Evolutionary conservation across 2,797 vertebrate genomes (phyloP).

Genomic region (Phataginus tricuspis): DNA sequence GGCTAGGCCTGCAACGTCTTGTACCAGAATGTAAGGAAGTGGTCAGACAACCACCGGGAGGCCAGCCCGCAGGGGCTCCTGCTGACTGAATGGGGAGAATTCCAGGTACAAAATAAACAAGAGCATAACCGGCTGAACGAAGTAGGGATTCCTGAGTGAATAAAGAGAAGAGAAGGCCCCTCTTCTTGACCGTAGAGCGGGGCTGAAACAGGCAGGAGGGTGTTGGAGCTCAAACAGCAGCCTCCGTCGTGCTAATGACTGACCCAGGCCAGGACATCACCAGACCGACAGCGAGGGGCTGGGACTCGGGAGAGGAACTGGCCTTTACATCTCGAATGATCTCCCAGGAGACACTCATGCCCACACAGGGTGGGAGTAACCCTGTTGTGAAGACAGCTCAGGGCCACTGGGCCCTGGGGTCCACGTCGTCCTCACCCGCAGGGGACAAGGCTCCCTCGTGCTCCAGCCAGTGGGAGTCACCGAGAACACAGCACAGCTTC

Average conservation of each 20-base stretch:
- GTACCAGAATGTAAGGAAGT: rapidly evolving
- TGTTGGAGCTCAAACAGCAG: no score
- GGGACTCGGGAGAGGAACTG: rapidly evolving
- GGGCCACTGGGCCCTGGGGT: not conserved
- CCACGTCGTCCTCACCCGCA: not conserved
- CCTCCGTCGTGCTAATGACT: not conserved
- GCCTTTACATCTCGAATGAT: not conserved
- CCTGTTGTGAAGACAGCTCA: no score
- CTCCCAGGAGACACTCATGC: not conserved
- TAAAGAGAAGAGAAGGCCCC: no score
- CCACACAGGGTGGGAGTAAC: not conserved
- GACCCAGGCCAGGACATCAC: not conserved
- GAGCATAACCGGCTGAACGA: rapidly evolving
- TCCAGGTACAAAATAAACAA: not conserved
- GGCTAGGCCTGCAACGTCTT: not conserved
- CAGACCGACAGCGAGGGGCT: rapidly evolving
- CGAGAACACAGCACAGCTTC: rapidly evolving
- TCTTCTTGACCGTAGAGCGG: rapidly evolving
- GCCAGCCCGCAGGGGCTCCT: not conserved
- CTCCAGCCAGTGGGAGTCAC: rapidly evolving
- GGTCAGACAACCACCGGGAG: rapidly evolving
- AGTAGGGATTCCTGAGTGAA: not conserved
- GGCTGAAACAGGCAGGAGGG: no score
- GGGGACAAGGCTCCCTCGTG: rapidly evolving
- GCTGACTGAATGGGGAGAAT: rapidly evolving